Evolutionary conservation across 1,140 invertebrate genomes (phyloP).

Genomic region (Zaprionus taronus): DNA sequence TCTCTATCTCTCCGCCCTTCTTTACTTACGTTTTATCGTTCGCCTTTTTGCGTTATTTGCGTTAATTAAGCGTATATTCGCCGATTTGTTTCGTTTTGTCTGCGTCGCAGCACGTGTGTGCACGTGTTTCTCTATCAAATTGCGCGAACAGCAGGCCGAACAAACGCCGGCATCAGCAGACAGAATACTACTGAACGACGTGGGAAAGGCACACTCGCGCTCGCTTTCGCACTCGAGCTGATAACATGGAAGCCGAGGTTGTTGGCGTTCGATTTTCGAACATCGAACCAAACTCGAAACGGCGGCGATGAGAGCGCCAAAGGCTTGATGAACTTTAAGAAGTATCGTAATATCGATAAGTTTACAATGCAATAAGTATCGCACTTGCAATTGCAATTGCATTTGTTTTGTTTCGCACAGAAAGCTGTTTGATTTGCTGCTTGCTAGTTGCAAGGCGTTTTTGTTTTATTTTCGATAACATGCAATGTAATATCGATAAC

Average conservation of each 20-base stretch:
- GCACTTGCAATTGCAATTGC: not conserved
- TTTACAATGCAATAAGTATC: constrained; percentile 7
- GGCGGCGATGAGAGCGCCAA: not conserved
- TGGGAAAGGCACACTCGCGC: not conserved
- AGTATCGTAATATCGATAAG: not conserved
- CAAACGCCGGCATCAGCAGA: constrained; percentile 4
- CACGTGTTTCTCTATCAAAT: constrained; percentile 2
- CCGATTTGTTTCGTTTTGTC: not conserved
- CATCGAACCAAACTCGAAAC: not conserved
- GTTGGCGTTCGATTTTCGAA: not conserved
- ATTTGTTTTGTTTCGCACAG: not conserved
- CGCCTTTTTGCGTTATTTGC: not conserved
- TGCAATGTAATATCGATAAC: not conserved
- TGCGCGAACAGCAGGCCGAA: not conserved
- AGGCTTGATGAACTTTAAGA: not conserved
- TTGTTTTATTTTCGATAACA: not conserved
- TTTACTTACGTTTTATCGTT: not conserved
- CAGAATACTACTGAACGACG: constrained; percentile 7
- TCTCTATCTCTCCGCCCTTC: not conserved
- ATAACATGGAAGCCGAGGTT: constrained; percentile 4
- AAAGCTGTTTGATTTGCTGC: not conserved
- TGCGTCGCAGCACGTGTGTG: constrained; percentile 6
- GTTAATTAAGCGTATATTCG: constrained; percentile 3
- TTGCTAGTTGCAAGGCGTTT: not conserved
- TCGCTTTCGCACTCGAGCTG: not conserved